phyloP scores from a whole-genome alignment of 1,140 invertebrate species.

The Dreissena polymorpha region DNA sequence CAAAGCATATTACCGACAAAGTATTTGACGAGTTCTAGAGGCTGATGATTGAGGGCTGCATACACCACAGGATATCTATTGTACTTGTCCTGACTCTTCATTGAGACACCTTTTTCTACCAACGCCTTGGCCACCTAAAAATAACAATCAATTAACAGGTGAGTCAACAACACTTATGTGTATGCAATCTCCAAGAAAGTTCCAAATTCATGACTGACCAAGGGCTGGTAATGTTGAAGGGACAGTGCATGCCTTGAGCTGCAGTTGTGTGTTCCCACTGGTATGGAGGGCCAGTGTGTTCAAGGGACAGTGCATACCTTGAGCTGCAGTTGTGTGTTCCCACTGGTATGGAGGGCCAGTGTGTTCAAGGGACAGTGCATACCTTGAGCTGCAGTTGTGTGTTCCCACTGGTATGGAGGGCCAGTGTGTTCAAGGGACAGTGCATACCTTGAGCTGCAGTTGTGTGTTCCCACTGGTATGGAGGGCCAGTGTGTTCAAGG shows the following conservation, averaged over 20 bases:
- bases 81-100: constrained; percentile 74
- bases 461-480: constrained; percentile 63
- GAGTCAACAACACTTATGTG: no score
- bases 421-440: constrained; percentile 74
- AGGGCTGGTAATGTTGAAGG: no score
- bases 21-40: constrained; percentile 70
- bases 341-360: constrained; percentile 70
- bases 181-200: no score
- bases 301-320: constrained; percentile 70
- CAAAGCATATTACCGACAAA: constrained; percentile 66
- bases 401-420: constrained; percentile 63
- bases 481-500: constrained; percentile 76
- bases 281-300: constrained; percentile 76
- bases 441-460: constrained; percentile 75
- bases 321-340: constrained; percentile 68
- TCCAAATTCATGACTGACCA: no score
- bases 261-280: constrained; percentile 63
- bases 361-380: constrained; percentile 69
- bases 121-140: constrained; percentile 75
- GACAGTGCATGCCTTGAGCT: constrained; percentile 71
- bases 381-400: constrained; percentile 76
- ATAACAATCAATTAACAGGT: background rate
- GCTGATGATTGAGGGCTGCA: constrained; percentile 78
- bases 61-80: constrained; percentile 79
- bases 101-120: constrained; percentile 71